These are phyloP conservation scores for Copsychus sechellarum DNA, from an alignment of 2,113 vertebrate genomes.

Conservation along the genomic window DNA sequence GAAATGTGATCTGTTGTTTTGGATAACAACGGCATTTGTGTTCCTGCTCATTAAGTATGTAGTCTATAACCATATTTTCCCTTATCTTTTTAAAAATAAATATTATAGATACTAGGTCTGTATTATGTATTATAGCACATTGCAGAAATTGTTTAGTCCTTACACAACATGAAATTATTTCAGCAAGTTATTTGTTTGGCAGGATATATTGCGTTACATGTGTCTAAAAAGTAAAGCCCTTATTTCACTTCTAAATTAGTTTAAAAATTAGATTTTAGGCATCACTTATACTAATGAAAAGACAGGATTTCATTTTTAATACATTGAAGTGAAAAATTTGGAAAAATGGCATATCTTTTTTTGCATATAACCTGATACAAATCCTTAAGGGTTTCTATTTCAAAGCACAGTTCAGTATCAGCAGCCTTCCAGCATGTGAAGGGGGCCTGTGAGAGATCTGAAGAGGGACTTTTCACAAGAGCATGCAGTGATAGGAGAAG, in stretches of 20 bases:
- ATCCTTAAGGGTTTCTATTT: neutral
- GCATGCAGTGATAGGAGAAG: neutral
- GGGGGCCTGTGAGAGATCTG: neutral
- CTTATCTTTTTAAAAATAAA: neutral
- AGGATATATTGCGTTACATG: neutral
- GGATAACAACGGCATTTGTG: neutral
- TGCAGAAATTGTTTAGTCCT: neutral
- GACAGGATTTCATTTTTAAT: neutral
- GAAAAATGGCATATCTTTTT: neutral
- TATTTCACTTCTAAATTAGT: neutral
- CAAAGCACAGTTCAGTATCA: neutral
- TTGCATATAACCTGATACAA: neutral
- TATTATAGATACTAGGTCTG: neutral
- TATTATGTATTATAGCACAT: neutral
- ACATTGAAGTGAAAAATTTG: neutral
- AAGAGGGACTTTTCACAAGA: neutral
- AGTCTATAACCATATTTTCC: neutral
- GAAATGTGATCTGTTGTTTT: neutral
- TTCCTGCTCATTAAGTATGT: neutral
- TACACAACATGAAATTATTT: neutral
- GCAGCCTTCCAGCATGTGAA: neutral
- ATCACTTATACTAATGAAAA: neutral
- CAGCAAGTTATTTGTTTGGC: neutral
- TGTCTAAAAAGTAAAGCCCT: neutral
- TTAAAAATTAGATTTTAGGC: neutral